Evolutionary conservation across 64 coral and sea anemone genomes (phyloP), one percentile per base, ranked within the genome.

Genomic region (Exaiptasia diaphana): DNA sequence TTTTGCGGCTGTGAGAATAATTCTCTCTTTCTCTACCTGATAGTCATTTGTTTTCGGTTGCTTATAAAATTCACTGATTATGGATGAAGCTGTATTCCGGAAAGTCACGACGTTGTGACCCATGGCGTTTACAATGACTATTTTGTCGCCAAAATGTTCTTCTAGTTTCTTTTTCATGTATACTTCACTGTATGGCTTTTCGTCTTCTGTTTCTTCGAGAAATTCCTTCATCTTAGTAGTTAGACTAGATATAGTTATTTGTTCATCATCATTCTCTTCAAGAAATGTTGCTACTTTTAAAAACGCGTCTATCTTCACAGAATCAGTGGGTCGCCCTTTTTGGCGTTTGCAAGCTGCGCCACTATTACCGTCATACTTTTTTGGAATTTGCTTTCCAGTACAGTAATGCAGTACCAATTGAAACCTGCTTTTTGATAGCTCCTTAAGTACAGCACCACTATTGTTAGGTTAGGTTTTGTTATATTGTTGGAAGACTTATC

Each of bases 111-210:
- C 83, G 12, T 86, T 86, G 41, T 64, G 39, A 11, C 40, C 40
- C 26, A 56, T 75, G 5, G 77, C 43, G 41, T 37, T 28, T 38
- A 42, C 77, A 43, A 76, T 77, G 13, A 67, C 53, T 76, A 76
- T 86, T 29, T 62, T 44, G 14, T 86, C 58, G 41, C 83, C 70
- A 41, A 86, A 86, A 76, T 77, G 45, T 32, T 77, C 55, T 32
- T 86, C 34, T 43, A 86, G 49, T 38, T 46, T 75, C 18, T 27
- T 36, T 86, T 86, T 86, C 83, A 86, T 86, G 41, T 86, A 32
- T 29, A 18, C 14, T 11, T 34, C 17, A 27, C 83, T 86, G 53
- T 85, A 76, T 0, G 71, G 20, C n/a, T 26, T 20, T 55, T 85
- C 53, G n/a, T 39, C 53, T 38, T 18, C 36, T 9, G 69, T 73